Percentiles rank a stretch among this genome's conserved stretches.
These are phyloP conservation scores for Agelas oroides DNA, from an alignment of 37 sponge, comb jelly and placozoan species.

Conservation along the genomic window DNA sequence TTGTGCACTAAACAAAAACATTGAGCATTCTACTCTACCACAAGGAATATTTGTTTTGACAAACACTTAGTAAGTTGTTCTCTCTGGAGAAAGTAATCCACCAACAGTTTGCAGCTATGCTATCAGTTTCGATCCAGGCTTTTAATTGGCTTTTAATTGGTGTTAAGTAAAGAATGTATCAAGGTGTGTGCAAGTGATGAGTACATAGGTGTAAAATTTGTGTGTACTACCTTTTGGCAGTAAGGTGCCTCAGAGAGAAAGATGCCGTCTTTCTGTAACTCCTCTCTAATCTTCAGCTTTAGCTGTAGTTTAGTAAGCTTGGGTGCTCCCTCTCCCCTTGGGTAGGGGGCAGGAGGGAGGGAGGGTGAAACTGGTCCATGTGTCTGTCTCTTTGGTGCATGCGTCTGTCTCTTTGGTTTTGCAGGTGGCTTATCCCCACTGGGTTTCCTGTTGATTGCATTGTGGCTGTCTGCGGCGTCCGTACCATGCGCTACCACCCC, in stretches of 20 bases:
- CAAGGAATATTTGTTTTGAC: too few relatives aligned
- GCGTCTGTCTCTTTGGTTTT: slow-evolving; percentile 3
- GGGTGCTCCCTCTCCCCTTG: slow-evolving; percentile 14
- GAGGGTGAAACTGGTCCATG: not conserved
- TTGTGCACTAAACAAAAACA: too few relatives aligned
- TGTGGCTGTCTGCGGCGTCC: not conserved
- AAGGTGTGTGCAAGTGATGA: too few relatives aligned
- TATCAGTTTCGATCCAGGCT: too few relatives aligned
- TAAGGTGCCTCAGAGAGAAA: slow-evolving; percentile 64
- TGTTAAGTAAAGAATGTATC: too few relatives aligned
- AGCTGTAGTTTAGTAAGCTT: slow-evolving; percentile 65
- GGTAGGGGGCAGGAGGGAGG: not conserved
- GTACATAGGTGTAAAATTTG: too few relatives aligned
- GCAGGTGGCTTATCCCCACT: slow-evolving; percentile 4
- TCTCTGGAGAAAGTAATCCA: too few relatives aligned
- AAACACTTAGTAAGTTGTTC: too few relatives aligned
- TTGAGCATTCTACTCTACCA: too few relatives aligned
- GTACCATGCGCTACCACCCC: too few relatives aligned
- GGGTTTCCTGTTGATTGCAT: not conserved
- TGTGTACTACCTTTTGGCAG: slow-evolving; percentile 44
- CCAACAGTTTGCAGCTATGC: too few relatives aligned
- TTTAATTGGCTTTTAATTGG: too few relatives aligned
- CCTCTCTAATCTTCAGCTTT: slow-evolving; percentile 67
- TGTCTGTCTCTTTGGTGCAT: not conserved
- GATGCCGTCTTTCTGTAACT: slow-evolving; percentile 47